A percentile compares a stretch with the other conserved stretches of the same genome.
These are phyloP conservation scores for Poeciliopsis occidentalis DNA, from an alignment of 2,113 vertebrate species.

Conservation along the genomic window DNA sequence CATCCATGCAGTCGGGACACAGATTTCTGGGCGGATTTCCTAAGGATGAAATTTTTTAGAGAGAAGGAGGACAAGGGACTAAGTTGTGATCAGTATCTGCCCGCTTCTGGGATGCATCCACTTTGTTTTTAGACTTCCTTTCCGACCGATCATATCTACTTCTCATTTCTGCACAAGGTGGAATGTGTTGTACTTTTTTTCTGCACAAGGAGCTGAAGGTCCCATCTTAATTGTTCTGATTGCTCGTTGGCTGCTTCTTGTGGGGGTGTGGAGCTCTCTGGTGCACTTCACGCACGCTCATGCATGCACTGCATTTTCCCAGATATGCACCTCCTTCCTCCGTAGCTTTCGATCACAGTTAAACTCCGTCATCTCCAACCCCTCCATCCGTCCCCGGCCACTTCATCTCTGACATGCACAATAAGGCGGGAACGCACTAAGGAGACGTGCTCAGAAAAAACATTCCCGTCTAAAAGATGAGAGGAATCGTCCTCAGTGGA, in stretches of 20 bases:
- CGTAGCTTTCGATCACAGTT: conserved; percentile 8
- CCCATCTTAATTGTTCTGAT: neutral
- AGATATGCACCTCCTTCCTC: neutral
- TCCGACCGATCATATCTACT: neutral
- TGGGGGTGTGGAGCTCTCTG: conserved; percentile 18
- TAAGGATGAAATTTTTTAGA: conserved; percentile 44
- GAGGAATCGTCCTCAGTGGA: conserved; percentile 70
- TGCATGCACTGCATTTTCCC: conserved; percentile 12
- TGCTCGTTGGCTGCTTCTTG: neutral
- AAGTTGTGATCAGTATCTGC: conserved; percentile 43
- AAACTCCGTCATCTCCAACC: neutral
- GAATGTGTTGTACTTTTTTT: conserved; percentile 2
- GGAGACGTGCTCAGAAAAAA: conserved; percentile 55
- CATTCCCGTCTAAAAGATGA: conserved; percentile 78
- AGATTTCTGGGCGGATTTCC: conserved; percentile 45
- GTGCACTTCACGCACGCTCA: conserved; percentile 4
- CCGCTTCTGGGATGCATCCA: conserved; percentile 30
- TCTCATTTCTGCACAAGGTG: neutral
- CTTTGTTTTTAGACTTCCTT: conserved; percentile 30
- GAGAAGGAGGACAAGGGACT: conserved; percentile 36
- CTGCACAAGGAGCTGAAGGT: conserved; percentile 18
- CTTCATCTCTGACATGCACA: conserved; percentile 36
- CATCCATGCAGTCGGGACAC: conserved; percentile 32
- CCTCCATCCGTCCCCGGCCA: conserved; percentile 12
- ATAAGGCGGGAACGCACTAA: conserved; percentile 48